Percentiles rank a stretch among this genome's conserved stretches.
Conservation (phyloP, 1,140 invertebrate species). For the Fopius arisanus region DNA sequence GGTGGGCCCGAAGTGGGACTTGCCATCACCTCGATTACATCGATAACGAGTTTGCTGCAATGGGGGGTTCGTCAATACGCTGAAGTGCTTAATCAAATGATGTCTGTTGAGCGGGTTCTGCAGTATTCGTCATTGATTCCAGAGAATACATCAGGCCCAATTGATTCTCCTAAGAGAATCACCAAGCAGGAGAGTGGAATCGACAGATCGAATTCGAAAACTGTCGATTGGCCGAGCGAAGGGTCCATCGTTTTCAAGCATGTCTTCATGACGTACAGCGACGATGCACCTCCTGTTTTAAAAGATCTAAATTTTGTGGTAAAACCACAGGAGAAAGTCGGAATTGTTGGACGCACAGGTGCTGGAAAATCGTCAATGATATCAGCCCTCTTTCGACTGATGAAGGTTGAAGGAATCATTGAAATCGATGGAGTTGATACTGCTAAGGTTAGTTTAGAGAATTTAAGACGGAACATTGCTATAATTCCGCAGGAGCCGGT, state of each 20-base stretch:
- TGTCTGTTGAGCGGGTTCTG: slow-evolving; percentile 79
- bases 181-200: slow-evolving; percentile 42
- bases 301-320: slow-evolving; percentile 68
- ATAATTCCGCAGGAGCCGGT: slow-evolving; percentile 79
- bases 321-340: slow-evolving; percentile 68
- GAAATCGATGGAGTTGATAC: slow-evolving; percentile 74
- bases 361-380: slow-evolving; percentile 94
- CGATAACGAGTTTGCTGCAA: slow-evolving; percentile 72
- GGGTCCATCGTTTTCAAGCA: slow-evolving; percentile 72
- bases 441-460: slow-evolving; percentile 69
- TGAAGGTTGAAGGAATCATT: slow-evolving; percentile 68
- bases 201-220: slow-evolving; percentile 38
- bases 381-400: slow-evolving; percentile 80
- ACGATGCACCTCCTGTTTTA: slow-evolving; percentile 66
- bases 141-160: slow-evolving; percentile 66
- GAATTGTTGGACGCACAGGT: slow-evolving; percentile 87
- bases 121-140: slow-evolving; percentile 75
- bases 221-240: slow-evolving; percentile 76
- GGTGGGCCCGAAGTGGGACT: slow-evolving; percentile 69
- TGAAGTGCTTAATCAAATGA: slow-evolving; percentile 83
- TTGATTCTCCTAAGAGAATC: slow-evolving; percentile 57
- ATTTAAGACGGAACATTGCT: slow-evolving; percentile 69
- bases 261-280: slow-evolving; percentile 67
- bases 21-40: slow-evolving; percentile 68
- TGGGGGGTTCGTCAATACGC: slow-evolving; percentile 78